phyloP scores from a whole-genome alignment of 2,888 invertebrate species.

The Prosopocoilus inquinatus region DNA sequence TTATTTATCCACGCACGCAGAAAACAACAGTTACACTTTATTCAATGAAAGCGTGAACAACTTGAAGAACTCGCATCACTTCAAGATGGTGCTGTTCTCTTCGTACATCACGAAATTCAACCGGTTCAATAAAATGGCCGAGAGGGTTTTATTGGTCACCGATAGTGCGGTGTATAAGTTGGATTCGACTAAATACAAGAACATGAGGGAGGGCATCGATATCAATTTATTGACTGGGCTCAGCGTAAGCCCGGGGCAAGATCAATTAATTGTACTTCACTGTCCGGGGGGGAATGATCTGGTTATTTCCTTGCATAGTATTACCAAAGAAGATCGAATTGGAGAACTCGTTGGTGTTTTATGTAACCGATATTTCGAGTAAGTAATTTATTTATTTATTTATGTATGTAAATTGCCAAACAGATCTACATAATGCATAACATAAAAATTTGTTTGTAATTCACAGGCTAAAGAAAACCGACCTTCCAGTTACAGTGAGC shows the following conservation, averaged over 20 bases:
- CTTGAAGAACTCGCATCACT: slow-evolving; percentile 66
- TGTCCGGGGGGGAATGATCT: slow-evolving; percentile 87
- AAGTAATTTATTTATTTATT: slow-evolving; percentile 49
- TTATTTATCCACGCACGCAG: slow-evolving; percentile 67
- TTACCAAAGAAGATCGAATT: slow-evolving; percentile 66
- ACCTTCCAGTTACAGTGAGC: slow-evolving; percentile 71
- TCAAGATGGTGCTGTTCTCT: slow-evolving; percentile 63
- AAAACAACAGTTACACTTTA: slow-evolving; percentile 65
- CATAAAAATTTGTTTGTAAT: background rate
- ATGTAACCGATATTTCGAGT: slow-evolving; percentile 74
- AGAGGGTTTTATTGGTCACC: slow-evolving; percentile 85
- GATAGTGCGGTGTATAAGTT: slow-evolving; percentile 84
- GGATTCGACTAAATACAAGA: slow-evolving; percentile 81
- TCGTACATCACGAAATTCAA: slow-evolving; percentile 70
- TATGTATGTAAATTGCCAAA: background rate
- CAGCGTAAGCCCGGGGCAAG: slow-evolving; percentile 81
- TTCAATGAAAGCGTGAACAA: slow-evolving; percentile 68
- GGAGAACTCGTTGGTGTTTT: slow-evolving; percentile 86
- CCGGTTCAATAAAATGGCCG: slow-evolving; percentile 64
- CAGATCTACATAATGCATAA: background rate
- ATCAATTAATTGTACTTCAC: slow-evolving; percentile 85
- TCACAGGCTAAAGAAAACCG: slow-evolving; percentile 64
- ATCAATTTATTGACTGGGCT: slow-evolving; percentile 66
- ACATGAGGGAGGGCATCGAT: slow-evolving; percentile 72
- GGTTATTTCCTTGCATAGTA: slow-evolving; percentile 68